A percentile compares a stretch with the other conserved stretches of the same genome.
phyloP scores from a whole-genome alignment of 2,797 vertebrate genomes.

The Ara ararauna region DNA sequence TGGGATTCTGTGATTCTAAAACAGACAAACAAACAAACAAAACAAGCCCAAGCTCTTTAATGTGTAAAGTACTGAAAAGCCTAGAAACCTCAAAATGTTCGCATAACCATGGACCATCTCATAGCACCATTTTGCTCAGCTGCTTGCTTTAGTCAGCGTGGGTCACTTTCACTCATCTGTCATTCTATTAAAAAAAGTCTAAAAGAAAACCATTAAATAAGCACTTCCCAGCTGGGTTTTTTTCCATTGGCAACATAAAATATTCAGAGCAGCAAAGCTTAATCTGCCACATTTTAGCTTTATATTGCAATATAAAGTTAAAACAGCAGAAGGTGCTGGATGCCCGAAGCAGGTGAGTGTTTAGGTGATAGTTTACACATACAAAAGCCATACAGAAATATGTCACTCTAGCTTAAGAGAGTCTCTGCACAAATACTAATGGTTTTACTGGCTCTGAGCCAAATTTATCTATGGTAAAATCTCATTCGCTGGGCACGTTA shows the following conservation, averaged over 20 bases:
- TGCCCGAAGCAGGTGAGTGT: neutral
- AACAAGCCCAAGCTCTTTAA: neutral
- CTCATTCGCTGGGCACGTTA: fast-evolving
- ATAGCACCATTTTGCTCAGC: neutral
- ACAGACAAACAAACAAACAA: neutral
- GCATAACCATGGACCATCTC: neutral
- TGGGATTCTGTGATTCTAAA: neutral
- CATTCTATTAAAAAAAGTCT: neutral
- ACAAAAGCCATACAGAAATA: neutral
- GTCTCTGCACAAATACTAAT: neutral
- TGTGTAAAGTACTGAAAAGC: neutral
- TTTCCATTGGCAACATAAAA: neutral
- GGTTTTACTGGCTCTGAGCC: neutral
- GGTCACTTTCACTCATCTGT: neutral
- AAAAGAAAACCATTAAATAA: neutral
- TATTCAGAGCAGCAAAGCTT: neutral
- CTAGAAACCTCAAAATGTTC: neutral
- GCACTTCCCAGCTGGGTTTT: neutral
- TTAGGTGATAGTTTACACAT: neutral
- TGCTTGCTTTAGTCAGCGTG: neutral
- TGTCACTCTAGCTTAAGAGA: neutral
- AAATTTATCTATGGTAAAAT: neutral
- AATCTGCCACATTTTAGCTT: neutral
- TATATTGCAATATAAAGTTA: neutral
- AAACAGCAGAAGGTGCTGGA: neutral